phyloP scores from a whole-genome alignment of 2,888 invertebrate species.

The Cheilosia soror region DNA sequence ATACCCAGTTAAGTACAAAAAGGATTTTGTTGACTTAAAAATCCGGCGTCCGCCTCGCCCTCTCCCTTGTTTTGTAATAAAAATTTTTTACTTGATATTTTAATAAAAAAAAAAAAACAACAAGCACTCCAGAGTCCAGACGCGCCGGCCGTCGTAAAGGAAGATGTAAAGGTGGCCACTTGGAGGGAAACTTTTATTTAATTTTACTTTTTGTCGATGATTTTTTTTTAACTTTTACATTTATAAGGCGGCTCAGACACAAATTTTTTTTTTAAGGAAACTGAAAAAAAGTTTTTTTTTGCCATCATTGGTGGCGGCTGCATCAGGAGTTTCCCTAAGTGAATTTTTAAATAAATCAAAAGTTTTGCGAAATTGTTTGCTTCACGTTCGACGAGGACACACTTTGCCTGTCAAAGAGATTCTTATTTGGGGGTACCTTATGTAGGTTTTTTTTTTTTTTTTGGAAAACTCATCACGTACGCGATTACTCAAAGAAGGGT shows the following conservation, averaged over 20 bases:
- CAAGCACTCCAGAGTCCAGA: constrained; percentile 7
- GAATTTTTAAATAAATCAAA: constrained; percentile 61
- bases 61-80: constrained; percentile 41
- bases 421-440: background rate
- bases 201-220: constrained; percentile 6
- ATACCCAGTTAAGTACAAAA: constrained; percentile 24
- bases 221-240: constrained; percentile 39
- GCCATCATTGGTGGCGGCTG: background rate
- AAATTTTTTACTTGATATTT: constrained; percentile 49
- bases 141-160: constrained; percentile 6
- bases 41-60: constrained; percentile 14
- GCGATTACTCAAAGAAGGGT: constrained; percentile 9
- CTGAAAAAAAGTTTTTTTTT: constrained; percentile 11
- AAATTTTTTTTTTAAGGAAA: constrained; percentile 5
- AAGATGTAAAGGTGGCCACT: constrained; percentile 52
- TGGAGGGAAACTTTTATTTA: constrained; percentile 49
- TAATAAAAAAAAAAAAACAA: constrained; percentile 7
- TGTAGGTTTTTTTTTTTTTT: background rate
- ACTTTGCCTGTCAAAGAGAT: background rate
- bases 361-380: constrained; percentile 32
- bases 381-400: constrained; percentile 18
- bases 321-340: constrained; percentile 24
- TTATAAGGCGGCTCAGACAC: constrained; percentile 57
- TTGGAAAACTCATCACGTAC: constrained; percentile 39
- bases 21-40: constrained; percentile 35